These are phyloP conservation scores for Sardina pilchardus DNA, from an alignment of 2,113 vertebrate genomes.

Conservation along the genomic window DNA sequence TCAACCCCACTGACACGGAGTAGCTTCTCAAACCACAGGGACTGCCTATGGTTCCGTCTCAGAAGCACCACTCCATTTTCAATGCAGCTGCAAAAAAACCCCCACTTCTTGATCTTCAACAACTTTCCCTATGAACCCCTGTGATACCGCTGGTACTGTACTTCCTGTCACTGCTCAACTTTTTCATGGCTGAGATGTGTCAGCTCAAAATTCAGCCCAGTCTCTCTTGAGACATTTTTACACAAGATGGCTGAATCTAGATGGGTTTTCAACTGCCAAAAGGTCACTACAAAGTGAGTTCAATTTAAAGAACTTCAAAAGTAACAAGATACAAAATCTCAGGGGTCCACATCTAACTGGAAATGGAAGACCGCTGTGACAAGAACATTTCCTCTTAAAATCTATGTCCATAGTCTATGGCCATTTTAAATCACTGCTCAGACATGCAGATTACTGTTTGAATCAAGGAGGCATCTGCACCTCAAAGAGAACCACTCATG, in stretches of 20 bases:
- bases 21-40: too few species aligned
- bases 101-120: too few species aligned
- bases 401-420: neutral
- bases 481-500: neutral
- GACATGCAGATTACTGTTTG: neutral
- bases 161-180: neutral
- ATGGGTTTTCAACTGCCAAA: neutral
- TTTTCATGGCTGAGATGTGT: neutral
- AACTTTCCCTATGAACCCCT: too few species aligned
- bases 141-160: too few species aligned
- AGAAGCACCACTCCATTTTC: too few species aligned
- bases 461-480: neutral
- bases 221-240: too few species aligned
- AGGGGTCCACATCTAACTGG: neutral
- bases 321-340: neutral
- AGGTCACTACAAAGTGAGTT: neutral
- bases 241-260: too few species aligned
- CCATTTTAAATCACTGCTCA: neutral
- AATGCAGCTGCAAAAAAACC: too few species aligned
- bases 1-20: too few species aligned
- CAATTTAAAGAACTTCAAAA: neutral
- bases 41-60: too few species aligned
- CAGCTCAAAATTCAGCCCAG: neutral
- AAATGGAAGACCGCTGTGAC: neutral
- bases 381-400: neutral